Base-by-base conservation (phyloP, 2,888 invertebrate species). In the Apodemia arnacis region DNA sequence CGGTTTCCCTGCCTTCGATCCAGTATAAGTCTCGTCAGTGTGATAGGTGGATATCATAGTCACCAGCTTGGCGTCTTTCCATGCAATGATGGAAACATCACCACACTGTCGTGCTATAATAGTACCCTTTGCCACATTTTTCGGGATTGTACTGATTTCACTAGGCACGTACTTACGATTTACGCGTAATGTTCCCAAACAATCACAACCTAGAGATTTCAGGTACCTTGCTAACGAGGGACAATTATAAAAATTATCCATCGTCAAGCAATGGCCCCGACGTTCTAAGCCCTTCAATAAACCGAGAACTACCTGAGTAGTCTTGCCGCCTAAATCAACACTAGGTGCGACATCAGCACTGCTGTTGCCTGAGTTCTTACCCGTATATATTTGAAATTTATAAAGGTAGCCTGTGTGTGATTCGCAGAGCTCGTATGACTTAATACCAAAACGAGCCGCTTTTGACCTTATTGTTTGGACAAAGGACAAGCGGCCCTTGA, bases 51-150 rank as follows among this genome's bases (percentile, higher is more conserved):
- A 92, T 21, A 87, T 74, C 31, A 49, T 83, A 77, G 89, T 89
- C 54, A 87, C 87, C 34, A 89, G 73, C 76, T 83, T 84, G 49
- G 75, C 85, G 81, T 85, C 89, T 88, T 90, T 90, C 90, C 92
- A 89, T 81, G 87, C 76, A 63, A 38, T 38, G 38, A 38, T 38
- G 38, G 38, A 38, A 38, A 38, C 38, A 38, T 92, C 90, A 44
- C 92, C 89, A 83, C 78, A 85, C n/a, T 91, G 91, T 27, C 83
- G 80, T 80, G 13, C 38, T 38, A 38, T 38, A 38, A 89, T 74
- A 0, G 78, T 38, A 34, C 80, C 24, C 31, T 77, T 77, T 38
- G n/a, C 8, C 63, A 34, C 38, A 21, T 77, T 38, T 21, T 63
- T 77, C 54, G 38, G 38, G 38, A 38, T 38, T 38, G 38, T 38